Evolutionary conservation across 2,113 vertebrate species (phyloP).

Genomic region (Oncorhynchus nerka): DNA sequence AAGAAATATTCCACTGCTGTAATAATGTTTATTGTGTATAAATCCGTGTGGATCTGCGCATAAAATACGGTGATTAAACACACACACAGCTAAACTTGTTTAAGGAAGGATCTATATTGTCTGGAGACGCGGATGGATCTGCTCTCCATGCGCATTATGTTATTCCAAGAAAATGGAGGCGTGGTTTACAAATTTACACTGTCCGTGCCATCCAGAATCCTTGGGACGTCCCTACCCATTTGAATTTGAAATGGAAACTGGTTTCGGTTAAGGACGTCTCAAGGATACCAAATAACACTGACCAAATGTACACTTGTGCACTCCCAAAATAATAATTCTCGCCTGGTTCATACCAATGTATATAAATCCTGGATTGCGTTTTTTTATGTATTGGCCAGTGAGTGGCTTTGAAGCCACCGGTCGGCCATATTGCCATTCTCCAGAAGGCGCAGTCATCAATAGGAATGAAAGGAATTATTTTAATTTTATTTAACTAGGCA

Average conservation of each 20-base stretch:
- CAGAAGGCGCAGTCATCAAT: no score
- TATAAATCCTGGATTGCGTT: no score
- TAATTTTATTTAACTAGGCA: no score
- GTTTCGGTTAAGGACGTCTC: no score
- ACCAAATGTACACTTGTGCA: slow-evolving; percentile 60
- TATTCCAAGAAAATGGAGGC: slow-evolving; percentile 72
- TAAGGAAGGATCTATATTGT: slow-evolving; percentile 25
- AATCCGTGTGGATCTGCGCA: neutral
- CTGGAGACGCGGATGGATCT: slow-evolving; percentile 51
- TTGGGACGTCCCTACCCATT: no score
- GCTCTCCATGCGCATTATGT: neutral
- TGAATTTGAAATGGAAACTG: no score
- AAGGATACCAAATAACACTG: no score
- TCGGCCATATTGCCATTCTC: no score
- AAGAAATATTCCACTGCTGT: neutral
- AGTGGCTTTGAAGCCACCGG: no score
- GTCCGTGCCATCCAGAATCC: no score
- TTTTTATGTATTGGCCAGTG: no score
- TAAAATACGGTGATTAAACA: fast-evolving
- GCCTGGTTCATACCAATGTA: neutral
- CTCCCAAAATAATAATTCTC: slow-evolving; percentile 63
- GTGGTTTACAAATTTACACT: slow-evolving; percentile 63
- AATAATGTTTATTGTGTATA: fast-evolving
- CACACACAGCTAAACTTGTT: fast-evolving
- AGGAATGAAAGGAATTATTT: no score